Conservation (phyloP, 2,113 vertebrate genomes). For the Scalopus aquaticus region DNA sequence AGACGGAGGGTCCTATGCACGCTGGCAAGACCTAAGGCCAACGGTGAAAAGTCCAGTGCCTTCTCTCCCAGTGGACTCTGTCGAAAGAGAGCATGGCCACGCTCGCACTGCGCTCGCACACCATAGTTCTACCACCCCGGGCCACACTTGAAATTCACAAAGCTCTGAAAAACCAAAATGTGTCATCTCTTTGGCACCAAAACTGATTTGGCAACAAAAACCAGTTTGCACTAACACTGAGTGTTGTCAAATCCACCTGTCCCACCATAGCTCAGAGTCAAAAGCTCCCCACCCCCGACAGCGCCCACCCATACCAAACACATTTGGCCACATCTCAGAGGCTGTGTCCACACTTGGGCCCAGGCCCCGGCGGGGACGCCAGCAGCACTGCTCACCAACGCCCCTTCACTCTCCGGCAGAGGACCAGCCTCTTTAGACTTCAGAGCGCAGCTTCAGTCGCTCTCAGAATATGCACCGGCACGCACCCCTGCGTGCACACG, state of each 20-base stretch:
- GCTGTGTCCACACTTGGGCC: background rate
- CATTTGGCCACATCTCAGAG: fast-evolving
- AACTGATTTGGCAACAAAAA: background rate
- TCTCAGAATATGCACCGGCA: background rate
- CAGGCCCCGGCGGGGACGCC: background rate
- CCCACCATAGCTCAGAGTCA: background rate
- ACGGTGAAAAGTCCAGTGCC: no score
- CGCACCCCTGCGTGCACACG: background rate
- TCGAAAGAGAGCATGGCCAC: background rate
- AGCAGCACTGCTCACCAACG: background rate
- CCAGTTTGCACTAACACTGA: background rate
- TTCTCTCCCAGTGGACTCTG: background rate
- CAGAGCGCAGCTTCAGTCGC: background rate
- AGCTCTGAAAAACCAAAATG: background rate
- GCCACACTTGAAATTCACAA: background rate
- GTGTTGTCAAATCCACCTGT: background rate
- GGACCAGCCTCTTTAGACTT: background rate
- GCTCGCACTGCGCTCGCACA: no score
- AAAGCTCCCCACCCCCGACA: background rate
- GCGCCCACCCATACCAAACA: no score
- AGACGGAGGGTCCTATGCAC: background rate
- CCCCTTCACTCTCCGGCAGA: background rate
- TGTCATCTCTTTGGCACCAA: background rate
- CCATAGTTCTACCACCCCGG: fast-evolving
- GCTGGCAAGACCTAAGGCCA: background rate